Percentiles rank a stretch among this genome's conserved stretches.
Conservation (phyloP, 2,888 invertebrate genomes). For the Caenorhabditis angaria region DNA sequence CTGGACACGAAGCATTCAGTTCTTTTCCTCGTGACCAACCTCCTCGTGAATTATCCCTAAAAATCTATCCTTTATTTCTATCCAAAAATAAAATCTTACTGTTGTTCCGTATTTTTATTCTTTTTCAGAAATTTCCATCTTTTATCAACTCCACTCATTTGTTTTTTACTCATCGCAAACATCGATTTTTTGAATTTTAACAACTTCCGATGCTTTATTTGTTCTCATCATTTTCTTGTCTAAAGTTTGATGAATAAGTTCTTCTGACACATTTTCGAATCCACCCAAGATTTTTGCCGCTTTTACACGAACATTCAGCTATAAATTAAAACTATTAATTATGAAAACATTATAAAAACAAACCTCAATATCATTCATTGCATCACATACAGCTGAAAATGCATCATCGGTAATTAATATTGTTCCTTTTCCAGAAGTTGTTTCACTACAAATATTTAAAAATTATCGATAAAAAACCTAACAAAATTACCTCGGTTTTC, state of each 20-base stretch:
- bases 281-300: constrained; percentile 77
- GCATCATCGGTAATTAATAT: constrained; percentile 81
- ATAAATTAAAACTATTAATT: constrained; percentile 71
- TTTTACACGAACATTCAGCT: constrained; percentile 62
- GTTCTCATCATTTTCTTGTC: constrained; percentile 97
- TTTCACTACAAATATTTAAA: constrained; percentile 9
- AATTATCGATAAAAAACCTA: background rate
- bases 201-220: constrained; percentile 77
- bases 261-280: constrained; percentile 86
- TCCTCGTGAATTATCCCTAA: constrained; percentile 10
- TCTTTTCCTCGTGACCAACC: constrained; percentile 55
- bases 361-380: constrained; percentile 87
- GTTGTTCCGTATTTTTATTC: background rate
- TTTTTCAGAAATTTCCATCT: constrained; percentile 32
- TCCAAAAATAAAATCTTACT: background rate
- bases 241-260: constrained; percentile 91
- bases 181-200: constrained; percentile 33
- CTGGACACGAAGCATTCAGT: constrained; percentile 38
- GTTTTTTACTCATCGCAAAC: constrained; percentile 32
- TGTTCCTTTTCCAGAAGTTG: background rate
- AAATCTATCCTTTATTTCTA: background rate
- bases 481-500: constrained; percentile 5
- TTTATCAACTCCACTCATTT: constrained; percentile 1
- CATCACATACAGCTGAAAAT: constrained; percentile 91
- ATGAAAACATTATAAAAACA: constrained; percentile 79